Percentiles rank a stretch among this genome's conserved stretches.
These are phyloP conservation scores for Nothobranchius kuhntae DNA, from an alignment of 2,113 vertebrate genomes.

Conservation along the genomic window DNA sequence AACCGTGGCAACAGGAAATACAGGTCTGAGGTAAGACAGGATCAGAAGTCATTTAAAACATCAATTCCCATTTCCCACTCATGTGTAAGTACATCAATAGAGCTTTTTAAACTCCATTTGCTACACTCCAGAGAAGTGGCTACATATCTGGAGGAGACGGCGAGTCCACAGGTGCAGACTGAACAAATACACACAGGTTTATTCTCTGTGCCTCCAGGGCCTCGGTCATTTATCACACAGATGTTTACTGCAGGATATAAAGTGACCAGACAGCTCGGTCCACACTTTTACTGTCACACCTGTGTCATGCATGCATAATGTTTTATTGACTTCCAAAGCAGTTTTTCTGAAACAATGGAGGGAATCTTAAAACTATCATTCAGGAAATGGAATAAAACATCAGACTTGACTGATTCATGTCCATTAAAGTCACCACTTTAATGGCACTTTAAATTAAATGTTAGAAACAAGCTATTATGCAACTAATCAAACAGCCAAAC, in stretches of 20 bases:
- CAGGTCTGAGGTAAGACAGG: conserved; percentile 44
- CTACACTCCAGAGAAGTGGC: conserved; percentile 25
- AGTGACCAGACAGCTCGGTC: conserved; percentile 18
- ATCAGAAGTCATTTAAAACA: conserved; percentile 47
- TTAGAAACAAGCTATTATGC: not conserved
- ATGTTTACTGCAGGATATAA: conserved; percentile 35
- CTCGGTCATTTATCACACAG: conserved; percentile 24
- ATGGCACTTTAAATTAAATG: not conserved
- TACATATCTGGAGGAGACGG: conserved; percentile 14
- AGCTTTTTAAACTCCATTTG: conserved; percentile 38
- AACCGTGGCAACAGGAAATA: conserved; percentile 54
- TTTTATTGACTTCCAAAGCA: conserved; percentile 15
- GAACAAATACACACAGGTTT: conserved; percentile 5
- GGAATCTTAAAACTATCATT: conserved; percentile 10
- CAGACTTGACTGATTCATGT: not conserved
- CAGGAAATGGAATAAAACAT: not conserved
- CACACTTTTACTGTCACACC: conserved; percentile 24
- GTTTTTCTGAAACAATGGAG: not conserved
- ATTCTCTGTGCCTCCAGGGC: conserved; percentile 5
- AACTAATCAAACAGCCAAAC: not conserved
- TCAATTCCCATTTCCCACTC: conserved; percentile 34
- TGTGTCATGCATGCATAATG: conserved; percentile 27
- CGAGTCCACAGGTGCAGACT: conserved; percentile 20
- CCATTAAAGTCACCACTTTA: not conserved
- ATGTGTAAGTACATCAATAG: conserved; percentile 39